These are phyloP conservation scores for Alectoris magna DNA, from an alignment of 2,797 vertebrate species.

Conservation along the genomic window DNA sequence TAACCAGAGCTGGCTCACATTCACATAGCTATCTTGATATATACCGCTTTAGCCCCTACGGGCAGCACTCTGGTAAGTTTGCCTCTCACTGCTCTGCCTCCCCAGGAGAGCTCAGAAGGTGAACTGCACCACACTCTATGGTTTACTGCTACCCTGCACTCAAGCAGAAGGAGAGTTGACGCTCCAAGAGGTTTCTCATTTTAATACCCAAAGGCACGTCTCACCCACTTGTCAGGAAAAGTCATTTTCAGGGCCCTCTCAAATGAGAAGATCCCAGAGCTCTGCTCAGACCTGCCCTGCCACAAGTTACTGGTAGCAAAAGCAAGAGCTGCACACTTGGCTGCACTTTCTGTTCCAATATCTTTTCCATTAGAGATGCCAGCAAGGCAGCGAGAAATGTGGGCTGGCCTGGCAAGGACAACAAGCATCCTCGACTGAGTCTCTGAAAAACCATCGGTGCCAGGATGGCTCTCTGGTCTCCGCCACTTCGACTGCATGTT, in stretches of 20 bases:
- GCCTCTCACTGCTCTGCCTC: neutral
- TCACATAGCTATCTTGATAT: neutral
- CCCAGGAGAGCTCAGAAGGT: neutral
- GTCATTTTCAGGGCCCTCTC: neutral
- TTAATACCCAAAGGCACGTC: neutral
- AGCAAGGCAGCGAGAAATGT: neutral
- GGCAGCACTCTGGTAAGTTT: neutral
- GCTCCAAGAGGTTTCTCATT: neutral
- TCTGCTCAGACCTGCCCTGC: neutral
- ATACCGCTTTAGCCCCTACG: neutral
- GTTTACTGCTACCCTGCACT: neutral
- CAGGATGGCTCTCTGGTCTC: neutral
- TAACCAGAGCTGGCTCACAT: neutral
- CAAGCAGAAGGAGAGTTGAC: neutral
- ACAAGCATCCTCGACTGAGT: neutral
- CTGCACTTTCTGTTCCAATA: neutral
- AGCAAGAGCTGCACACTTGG: neutral
- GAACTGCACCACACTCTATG: neutral
- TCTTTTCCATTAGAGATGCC: neutral
- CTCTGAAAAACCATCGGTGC: neutral
- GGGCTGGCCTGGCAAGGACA: neutral
- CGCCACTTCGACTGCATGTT: neutral
- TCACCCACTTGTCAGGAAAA: neutral
- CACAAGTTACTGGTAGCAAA: neutral
- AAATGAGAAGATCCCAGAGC: neutral